Conservation (phyloP, 2,888 invertebrate genomes). For the Globia sparganii region DNA sequence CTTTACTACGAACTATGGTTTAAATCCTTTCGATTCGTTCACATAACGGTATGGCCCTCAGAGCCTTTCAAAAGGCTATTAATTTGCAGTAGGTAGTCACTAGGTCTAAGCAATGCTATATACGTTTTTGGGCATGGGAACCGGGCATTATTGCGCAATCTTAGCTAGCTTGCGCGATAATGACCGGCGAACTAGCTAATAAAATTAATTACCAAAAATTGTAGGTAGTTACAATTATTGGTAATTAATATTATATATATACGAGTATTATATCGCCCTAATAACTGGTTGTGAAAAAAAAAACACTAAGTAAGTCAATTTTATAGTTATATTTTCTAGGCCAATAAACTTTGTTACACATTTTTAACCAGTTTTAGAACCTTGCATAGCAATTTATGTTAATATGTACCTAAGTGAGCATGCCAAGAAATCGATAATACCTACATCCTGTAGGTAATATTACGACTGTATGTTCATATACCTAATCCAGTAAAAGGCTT, state of each 20-base stretch:
- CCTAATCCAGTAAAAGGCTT: constrained; percentile 76
- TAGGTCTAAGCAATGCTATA: not conserved
- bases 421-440: constrained; percentile 63
- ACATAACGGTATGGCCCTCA: not conserved
- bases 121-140: not conserved
- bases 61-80: constrained; percentile 4
- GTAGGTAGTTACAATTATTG: no score
- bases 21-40: constrained; percentile 13
- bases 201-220: not conserved
- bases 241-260: no score
- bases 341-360: constrained; percentile 77
- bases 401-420: constrained; percentile 67
- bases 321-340: constrained; percentile 67
- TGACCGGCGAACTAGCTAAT: not conserved
- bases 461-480: constrained; percentile 5
- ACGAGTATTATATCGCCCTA: constrained; percentile 5
- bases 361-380: constrained; percentile 76
- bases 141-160: not conserved
- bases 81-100: not conserved
- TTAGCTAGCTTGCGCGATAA: not conserved
- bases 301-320: constrained; percentile 8
- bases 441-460: not conserved
- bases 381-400: constrained; percentile 74
- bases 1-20: not conserved
- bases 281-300: constrained; percentile 17